A percentile compares a stretch with the other conserved stretches of the same genome.
Evolutionary conservation across 2,888 invertebrate species (phyloP).

Genomic region (Toxonevra muliebris): DNA sequence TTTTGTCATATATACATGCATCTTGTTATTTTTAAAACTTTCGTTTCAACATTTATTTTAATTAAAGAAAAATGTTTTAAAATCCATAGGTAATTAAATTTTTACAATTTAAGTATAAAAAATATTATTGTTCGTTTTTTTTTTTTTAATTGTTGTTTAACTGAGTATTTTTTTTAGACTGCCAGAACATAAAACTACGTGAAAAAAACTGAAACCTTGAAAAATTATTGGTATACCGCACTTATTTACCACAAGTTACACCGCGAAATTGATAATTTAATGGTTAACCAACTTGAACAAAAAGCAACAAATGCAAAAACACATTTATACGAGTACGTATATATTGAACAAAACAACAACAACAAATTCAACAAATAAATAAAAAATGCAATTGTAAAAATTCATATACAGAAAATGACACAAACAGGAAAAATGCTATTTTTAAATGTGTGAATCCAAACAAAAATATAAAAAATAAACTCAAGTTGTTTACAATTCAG

Average conservation of each 20-base stretch:
- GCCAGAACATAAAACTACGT: neutral
- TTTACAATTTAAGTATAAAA: no score
- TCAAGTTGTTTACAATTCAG: conserved; percentile 32
- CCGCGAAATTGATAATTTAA: conserved; percentile 64
- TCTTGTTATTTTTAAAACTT: neutral
- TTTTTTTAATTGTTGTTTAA: no score
- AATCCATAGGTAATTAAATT: no score
- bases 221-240: conserved; percentile 62
- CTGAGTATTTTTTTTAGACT: no score
- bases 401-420: conserved; percentile 1
- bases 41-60: no score
- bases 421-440: conserved; percentile 25
- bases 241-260: conserved; percentile 62
- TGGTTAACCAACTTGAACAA: conserved; percentile 54
- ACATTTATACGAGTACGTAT: neutral
- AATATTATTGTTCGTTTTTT: no score
- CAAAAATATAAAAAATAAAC: conserved; percentile 25
- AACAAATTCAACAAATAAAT: neutral
- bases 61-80: no score
- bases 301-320: conserved; percentile 23
- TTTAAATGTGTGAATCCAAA: conserved; percentile 27
- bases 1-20: neutral
- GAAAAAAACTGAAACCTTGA: conserved; percentile 17
- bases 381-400: conserved; percentile 17
- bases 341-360: neutral